phyloP scores from a whole-genome alignment of 1,140 invertebrate genomes.

The Meloidogyne hapla region DNA sequence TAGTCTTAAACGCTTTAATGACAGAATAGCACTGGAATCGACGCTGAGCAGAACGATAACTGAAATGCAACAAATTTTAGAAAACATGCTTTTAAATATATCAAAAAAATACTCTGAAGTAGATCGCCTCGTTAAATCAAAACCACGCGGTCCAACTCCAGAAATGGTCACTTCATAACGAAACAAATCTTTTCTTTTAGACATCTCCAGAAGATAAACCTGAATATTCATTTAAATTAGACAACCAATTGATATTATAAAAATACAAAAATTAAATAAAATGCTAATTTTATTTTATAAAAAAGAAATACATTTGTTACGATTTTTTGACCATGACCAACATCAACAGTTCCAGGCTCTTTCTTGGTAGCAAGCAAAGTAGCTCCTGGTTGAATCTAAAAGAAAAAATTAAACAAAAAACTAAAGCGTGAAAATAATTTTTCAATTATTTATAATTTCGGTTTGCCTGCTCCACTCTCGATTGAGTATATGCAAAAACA shows the following conservation, averaged over 20 bases:
- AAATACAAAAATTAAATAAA: too few species aligned
- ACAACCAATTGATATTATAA: too few species aligned
- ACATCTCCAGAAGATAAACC: neutral
- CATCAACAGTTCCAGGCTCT: neutral
- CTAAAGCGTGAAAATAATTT: too few species aligned
- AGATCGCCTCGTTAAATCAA: neutral
- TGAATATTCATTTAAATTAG: neutral
- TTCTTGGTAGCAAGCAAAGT: neutral
- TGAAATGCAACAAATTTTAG: too few species aligned
- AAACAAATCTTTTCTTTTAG: neutral
- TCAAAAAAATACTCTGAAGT: neutral
- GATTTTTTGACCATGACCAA: neutral
- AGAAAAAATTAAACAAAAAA: neutral
- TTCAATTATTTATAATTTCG: too few species aligned
- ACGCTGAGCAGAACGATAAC: slow-evolving; percentile 6
- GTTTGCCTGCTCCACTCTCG: too few species aligned
- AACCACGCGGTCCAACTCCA: neutral
- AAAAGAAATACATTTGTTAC: neutral
- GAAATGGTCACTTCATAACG: slow-evolving; percentile 5
- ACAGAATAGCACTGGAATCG: slow-evolving; percentile 29
- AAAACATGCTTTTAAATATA: neutral
- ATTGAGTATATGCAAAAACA: too few species aligned
- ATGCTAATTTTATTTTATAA: neutral
- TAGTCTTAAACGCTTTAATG: neutral
- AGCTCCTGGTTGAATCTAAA: neutral